A percentile compares a stretch with the other conserved stretches of the same genome.
These are phyloP conservation scores for Hetaerina americana DNA, from an alignment of 1,140 invertebrate genomes.

Conservation along the genomic window DNA sequence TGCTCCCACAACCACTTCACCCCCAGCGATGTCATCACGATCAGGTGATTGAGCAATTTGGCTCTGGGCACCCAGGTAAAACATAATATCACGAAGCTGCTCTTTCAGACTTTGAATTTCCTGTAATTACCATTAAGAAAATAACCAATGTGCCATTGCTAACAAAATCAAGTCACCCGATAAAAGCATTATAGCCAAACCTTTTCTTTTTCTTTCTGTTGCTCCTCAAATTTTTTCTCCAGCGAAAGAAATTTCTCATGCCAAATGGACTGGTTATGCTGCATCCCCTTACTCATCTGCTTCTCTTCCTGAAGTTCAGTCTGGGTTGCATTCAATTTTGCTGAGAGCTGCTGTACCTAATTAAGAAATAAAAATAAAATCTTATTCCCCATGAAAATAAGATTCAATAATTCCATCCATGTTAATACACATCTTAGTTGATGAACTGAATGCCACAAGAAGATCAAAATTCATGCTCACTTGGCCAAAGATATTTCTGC, in stretches of 20 bases:
- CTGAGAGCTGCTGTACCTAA: slow-evolving; percentile 17
- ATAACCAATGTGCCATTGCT: too few species aligned
- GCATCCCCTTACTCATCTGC: slow-evolving; percentile 58
- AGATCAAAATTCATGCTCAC: too few species aligned
- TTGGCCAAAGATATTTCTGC: too few species aligned
- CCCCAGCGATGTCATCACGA: slow-evolving; percentile 53
- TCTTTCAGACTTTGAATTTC: slow-evolving; percentile 76
- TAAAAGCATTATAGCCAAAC: slow-evolving; percentile 17
- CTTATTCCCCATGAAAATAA: not conserved
- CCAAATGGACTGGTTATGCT: slow-evolving; percentile 65
- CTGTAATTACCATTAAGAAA: too few species aligned
- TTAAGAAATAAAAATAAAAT: slow-evolving; percentile 5
- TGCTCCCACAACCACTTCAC: slow-evolving; percentile 43
- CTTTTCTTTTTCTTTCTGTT: slow-evolving; percentile 41
- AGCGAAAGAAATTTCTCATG: slow-evolving; percentile 50
- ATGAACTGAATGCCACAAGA: too few species aligned
- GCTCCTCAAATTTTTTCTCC: slow-evolving; percentile 44
- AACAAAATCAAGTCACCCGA: too few species aligned
- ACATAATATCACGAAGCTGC: slow-evolving; percentile 91
- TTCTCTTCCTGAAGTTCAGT: slow-evolving; percentile 63
- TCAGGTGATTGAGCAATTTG: slow-evolving; percentile 43
- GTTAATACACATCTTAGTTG: too few species aligned
- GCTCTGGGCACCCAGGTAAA: slow-evolving; percentile 81
- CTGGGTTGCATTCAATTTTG: slow-evolving; percentile 38
- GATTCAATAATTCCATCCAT: too few species aligned